phyloP scores from a whole-genome alignment of 2,888 invertebrate species.

The Limnephilus auricula region DNA sequence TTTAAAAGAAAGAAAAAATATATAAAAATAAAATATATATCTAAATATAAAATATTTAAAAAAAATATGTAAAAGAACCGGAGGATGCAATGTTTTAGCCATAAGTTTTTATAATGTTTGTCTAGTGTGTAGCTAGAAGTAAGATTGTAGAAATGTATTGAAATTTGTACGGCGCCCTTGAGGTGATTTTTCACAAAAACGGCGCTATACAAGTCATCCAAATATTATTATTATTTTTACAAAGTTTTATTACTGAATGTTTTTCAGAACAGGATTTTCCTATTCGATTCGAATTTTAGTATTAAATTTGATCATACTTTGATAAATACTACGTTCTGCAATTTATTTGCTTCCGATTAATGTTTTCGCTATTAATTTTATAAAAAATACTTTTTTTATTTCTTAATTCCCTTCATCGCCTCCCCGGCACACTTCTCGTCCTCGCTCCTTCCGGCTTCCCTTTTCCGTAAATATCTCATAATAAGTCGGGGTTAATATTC shows the following conservation, averaged over 20 bases:
- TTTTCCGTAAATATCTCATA: slow-evolving; percentile 59
- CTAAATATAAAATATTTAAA: no score
- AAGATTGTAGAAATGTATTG: no score
- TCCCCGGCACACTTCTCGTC: slow-evolving; percentile 41
- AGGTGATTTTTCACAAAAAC: no score
- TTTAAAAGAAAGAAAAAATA: no score
- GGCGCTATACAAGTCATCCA: no score
- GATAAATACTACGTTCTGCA: not conserved
- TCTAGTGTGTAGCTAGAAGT: no score
- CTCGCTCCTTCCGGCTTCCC: slow-evolving; percentile 33
- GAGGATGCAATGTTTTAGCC: no score
- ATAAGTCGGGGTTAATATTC: slow-evolving; percentile 55
- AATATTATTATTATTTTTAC: no score
- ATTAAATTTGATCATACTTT: not conserved
- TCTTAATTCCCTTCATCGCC: not conserved
- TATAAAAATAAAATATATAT: no score
- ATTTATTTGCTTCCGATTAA: not conserved
- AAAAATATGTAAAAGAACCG: no score
- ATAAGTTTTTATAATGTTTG: no score
- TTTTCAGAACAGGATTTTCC: not conserved
- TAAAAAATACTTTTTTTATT: not conserved
- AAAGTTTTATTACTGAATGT: not conserved
- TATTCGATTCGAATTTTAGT: not conserved
- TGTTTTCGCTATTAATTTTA: not conserved
- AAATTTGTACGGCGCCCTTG: no score